Evolutionary conservation across 1,140 invertebrate genomes (phyloP).

Genomic region (Macrobrachium rosenbergii): DNA sequence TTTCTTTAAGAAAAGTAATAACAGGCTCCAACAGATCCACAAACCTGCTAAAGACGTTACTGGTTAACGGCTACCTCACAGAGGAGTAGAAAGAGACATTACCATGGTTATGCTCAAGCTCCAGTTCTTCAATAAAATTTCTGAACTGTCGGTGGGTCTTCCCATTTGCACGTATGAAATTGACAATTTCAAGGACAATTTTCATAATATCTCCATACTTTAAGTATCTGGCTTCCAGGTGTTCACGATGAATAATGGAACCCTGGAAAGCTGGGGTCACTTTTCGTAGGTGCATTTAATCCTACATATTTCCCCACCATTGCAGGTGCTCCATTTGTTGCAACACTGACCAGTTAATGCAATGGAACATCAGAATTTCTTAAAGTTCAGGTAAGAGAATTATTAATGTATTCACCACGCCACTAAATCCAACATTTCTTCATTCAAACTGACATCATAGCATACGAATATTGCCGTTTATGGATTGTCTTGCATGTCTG

Average conservation of each 20-base stretch:
- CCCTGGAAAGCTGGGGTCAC: slow-evolving; percentile 26
- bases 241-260: slow-evolving; percentile 1
- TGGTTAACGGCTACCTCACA: slow-evolving; percentile 57
- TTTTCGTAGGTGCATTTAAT: slow-evolving; percentile 38
- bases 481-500: slow-evolving; percentile 40
- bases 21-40: slow-evolving; percentile 55
- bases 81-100: slow-evolving; percentile 46
- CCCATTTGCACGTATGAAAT: slow-evolving; percentile 36
- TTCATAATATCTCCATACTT: slow-evolving; percentile 26
- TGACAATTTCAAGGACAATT: slow-evolving; percentile 27
- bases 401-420: too few species aligned
- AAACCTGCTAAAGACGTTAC: slow-evolving; percentile 59
- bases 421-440: background rate
- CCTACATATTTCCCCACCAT: slow-evolving; percentile 50
- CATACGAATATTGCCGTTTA: slow-evolving; percentile 54
- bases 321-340: slow-evolving; percentile 59
- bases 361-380: too few species aligned
- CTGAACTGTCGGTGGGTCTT: slow-evolving; percentile 38
- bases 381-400: too few species aligned
- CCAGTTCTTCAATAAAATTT: slow-evolving; percentile 47
- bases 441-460: slow-evolving; percentile 37
- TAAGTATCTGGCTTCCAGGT: slow-evolving; percentile 26
- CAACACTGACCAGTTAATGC: slow-evolving; percentile 27
- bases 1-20: slow-evolving; percentile 47
- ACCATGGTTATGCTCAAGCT: slow-evolving; percentile 29